phyloP scores from a whole-genome alignment of 2,113 vertebrate genomes.

The Macaca mulatta region DNA sequence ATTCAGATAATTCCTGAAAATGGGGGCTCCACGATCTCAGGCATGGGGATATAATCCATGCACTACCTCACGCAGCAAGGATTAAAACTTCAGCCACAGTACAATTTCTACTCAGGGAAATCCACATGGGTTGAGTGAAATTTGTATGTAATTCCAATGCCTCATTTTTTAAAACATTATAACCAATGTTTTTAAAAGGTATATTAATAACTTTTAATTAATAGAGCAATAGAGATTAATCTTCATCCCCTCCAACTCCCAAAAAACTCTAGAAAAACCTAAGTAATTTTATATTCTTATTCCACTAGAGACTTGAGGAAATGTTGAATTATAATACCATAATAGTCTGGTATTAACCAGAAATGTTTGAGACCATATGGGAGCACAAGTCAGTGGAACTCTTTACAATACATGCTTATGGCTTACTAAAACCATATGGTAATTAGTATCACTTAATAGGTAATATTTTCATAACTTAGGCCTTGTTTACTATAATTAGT shows the following conservation, averaged over 20 bases:
- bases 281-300: background rate
- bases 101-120: background rate
- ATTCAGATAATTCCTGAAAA: conserved; percentile 15
- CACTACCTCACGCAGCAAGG: background rate
- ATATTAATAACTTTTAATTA: background rate
- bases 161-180: background rate
- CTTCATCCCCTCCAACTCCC: background rate
- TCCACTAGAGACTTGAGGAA: background rate
- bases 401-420: conserved; percentile 8
- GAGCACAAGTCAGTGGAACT: conserved; percentile 35
- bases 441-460: background rate
- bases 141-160: background rate
- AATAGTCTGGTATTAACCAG: background rate
- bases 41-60: background rate
- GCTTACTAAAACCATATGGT: background rate
- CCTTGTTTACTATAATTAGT: background rate
- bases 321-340: background rate
- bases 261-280: background rate
- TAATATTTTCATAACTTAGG: background rate
- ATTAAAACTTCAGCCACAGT: background rate
- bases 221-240: conserved; percentile 4
- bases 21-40: background rate
- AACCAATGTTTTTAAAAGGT: background rate
- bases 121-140: background rate
- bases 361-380: conserved; percentile 16